Conservation (phyloP, 2,888 invertebrate species). For the Scaeva pyrastri region DNA sequence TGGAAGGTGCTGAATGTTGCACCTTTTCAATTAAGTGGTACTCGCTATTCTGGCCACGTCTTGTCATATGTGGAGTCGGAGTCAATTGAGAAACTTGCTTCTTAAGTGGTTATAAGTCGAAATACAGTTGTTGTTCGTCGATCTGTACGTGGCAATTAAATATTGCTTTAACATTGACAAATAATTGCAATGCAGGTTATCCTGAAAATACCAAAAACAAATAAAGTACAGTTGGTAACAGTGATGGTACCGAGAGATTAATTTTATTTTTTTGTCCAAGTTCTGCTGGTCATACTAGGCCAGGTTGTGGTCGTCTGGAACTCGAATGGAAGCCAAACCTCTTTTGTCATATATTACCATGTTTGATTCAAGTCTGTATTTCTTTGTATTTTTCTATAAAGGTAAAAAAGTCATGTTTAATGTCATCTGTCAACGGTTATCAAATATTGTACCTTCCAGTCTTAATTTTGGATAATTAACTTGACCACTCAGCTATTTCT, state of each 20-base stretch:
- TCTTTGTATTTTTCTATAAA: too few species aligned
- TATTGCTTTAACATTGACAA: conserved; percentile 2
- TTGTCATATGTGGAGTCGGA: conserved; percentile 33
- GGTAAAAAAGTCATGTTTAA: too few species aligned
- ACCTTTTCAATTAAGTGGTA: conserved; percentile 71
- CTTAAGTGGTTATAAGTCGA: neutral
- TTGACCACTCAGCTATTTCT: too few species aligned
- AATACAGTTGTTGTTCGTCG: neutral
- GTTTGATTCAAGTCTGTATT: too few species aligned
- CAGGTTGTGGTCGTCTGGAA: too few species aligned
- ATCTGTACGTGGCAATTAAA: conserved; percentile 27
- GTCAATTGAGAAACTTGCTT: conserved; percentile 32
- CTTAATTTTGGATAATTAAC: too few species aligned
- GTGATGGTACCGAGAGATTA: neutral
- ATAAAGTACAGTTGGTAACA: neutral
- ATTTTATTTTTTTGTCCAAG: neutral
- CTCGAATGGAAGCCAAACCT: too few species aligned
- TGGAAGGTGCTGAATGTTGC: conserved; percentile 66
- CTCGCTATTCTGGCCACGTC: conserved; percentile 22
- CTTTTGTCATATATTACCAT: too few species aligned
- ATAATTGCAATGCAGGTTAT: neutral
- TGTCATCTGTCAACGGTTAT: too few species aligned
- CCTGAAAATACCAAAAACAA: too few species aligned
- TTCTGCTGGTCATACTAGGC: neutral
- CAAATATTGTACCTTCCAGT: too few species aligned